Conservation (phyloP, 2,113 vertebrate genomes). For the Malurus cyaneus region DNA sequence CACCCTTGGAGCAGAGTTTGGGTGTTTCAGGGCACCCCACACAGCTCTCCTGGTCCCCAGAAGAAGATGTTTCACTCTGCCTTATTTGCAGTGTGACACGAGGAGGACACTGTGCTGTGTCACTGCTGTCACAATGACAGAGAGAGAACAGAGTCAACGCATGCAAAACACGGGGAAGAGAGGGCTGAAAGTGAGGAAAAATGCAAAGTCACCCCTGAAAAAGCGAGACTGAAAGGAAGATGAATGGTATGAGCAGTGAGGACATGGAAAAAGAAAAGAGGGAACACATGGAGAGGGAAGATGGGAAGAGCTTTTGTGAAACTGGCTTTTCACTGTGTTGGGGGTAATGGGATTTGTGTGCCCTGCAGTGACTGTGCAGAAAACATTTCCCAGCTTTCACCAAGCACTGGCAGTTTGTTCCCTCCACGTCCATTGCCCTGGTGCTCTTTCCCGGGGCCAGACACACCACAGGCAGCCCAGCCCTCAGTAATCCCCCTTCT, state of each 20-base stretch:
- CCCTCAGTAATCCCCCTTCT: neutral
- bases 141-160: neutral
- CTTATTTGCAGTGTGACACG: neutral
- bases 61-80: neutral
- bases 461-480: neutral
- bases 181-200: neutral
- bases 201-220: neutral
- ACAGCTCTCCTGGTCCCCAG: too few species aligned
- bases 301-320: neutral
- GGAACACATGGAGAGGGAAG: neutral
- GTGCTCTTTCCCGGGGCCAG: neutral
- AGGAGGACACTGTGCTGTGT: neutral
- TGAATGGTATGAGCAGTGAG: neutral
- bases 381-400: neutral
- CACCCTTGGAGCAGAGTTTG: neutral
- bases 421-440: fast-evolving
- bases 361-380: neutral
- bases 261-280: neutral
- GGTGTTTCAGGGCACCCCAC: neutral
- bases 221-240: neutral
- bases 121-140: neutral
- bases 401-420: neutral
- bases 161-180: neutral
- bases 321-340: neutral
- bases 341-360: neutral